These are phyloP conservation scores for Puffinus mauretanicus DNA, from an alignment of 2,113 vertebrate genomes.

Conservation along the genomic window DNA sequence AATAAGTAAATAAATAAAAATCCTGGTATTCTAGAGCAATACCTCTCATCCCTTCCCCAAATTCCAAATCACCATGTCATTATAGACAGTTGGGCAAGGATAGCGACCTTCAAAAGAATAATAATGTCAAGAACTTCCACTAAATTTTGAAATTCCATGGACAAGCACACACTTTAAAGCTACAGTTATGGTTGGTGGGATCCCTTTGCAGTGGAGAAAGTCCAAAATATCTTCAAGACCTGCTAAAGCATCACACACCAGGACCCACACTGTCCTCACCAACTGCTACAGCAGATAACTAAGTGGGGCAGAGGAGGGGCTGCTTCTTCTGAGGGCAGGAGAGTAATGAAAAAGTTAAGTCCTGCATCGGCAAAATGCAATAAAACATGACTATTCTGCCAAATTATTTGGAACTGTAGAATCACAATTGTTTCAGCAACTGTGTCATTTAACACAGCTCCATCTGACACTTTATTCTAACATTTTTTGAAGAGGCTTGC, in stretches of 20 bases:
- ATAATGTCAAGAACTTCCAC: not conserved
- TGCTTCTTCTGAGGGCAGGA: not conserved
- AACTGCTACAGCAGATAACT: not conserved
- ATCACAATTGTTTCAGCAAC: not conserved
- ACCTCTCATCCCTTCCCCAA: not conserved
- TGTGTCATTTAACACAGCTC: not conserved
- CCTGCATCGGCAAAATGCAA: not conserved
- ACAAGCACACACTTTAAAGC: not conserved
- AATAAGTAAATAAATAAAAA: not conserved
- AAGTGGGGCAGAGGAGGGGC: not conserved
- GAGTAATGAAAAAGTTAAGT: not conserved
- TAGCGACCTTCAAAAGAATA: not conserved
- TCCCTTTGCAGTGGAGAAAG: not conserved
- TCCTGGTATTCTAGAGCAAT: not conserved
- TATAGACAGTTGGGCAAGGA: not conserved
- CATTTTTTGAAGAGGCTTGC: not conserved
- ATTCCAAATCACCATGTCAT: not conserved
- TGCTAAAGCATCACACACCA: not conserved
- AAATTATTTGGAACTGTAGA: not conserved
- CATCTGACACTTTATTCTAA: not conserved
- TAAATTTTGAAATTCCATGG: not conserved
- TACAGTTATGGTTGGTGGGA: not conserved
- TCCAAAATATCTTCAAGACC: not conserved
- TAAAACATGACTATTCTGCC: not conserved
- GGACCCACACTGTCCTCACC: not conserved